Base-by-base conservation (phyloP, 2,113 vertebrate genomes). In the Origma solitaria region DNA sequence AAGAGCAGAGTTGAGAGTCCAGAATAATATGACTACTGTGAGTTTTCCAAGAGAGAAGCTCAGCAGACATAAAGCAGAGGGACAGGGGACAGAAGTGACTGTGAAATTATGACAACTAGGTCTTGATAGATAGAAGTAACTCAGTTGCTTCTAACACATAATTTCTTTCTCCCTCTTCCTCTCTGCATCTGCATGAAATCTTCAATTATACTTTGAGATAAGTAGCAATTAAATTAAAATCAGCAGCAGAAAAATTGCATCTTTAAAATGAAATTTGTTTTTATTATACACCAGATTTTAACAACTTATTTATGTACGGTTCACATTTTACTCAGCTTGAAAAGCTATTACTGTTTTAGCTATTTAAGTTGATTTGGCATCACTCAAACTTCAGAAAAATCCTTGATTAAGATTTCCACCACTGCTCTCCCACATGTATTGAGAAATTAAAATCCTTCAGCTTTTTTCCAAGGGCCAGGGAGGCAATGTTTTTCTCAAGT, bases 391-490 rank as follows among this genome's bases (percentile, higher is more conserved):
- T 86, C 66, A 70, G 47, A 69, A 86, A 90, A 83, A 38, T 23
- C 25, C 6, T 57, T 50, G 35, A 64, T 71, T 38, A 66, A 68
- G 44, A 88, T 45, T 79, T 82, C 40, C 37, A 40, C 4, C 3
- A 51, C 45, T 2, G 0, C 19, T 84, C 51, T 66, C 37, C 61
- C 70, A 71, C n/a, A 22, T 5, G 15, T 25, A 79, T 10, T 56
- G 24, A 57, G 77, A 94, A 83, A 88, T 40, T 33, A 75, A 92
- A 92, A 84, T 45, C 37, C 45, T 84, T 71, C 20, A 45, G 13
- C n/a, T 37, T 87, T 88, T 58, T 42, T 15, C 51, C 56, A 83
- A 56, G 25, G 22, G 30, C 5, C 20, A 60, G 37, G 38, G 31
- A 64, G 20, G 53, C 9, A 73, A 78, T 30, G 19, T 22, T 86